Conservation (phyloP, 2,113 vertebrate species). For the Nycticorax nycticorax region DNA sequence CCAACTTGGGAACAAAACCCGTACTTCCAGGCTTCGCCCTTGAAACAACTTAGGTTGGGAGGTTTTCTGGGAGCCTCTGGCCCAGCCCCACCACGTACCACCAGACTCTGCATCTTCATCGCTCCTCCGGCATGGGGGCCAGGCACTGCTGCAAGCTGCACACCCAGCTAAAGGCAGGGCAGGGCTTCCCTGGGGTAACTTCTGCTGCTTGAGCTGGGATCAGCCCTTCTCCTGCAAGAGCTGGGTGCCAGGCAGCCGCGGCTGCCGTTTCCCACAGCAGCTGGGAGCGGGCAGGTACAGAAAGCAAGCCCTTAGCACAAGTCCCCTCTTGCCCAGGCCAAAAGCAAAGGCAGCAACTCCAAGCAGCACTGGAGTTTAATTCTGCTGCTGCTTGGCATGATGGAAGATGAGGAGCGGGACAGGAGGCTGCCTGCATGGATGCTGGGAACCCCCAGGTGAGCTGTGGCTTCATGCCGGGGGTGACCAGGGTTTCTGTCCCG, state of each 20-base stretch:
- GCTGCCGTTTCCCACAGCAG: not conserved
- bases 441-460: not conserved
- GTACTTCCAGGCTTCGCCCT: not conserved
- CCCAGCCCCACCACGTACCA: not conserved
- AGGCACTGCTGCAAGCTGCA: not conserved
- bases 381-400: not conserved
- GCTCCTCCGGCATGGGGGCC: not conserved
- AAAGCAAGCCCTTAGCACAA: not conserved
- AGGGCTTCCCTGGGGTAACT: not conserved
- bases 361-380: not conserved
- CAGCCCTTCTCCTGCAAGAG: not conserved
- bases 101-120: not conserved
- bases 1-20: not conserved
- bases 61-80: not conserved
- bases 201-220: not conserved
- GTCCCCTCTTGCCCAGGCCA: not conserved
- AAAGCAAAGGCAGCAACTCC: not conserved
- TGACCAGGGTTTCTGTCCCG: not conserved
- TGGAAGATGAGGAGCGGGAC: fast-evolving
- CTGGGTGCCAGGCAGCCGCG: not conserved
- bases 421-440: fast-evolving
- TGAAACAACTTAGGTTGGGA: not conserved
- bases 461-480: not conserved
- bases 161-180: not conserved
- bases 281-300: not conserved